Evolutionary conservation across 1,140 invertebrate genomes (phyloP).

Genomic region (Penaeus japonicus): DNA sequence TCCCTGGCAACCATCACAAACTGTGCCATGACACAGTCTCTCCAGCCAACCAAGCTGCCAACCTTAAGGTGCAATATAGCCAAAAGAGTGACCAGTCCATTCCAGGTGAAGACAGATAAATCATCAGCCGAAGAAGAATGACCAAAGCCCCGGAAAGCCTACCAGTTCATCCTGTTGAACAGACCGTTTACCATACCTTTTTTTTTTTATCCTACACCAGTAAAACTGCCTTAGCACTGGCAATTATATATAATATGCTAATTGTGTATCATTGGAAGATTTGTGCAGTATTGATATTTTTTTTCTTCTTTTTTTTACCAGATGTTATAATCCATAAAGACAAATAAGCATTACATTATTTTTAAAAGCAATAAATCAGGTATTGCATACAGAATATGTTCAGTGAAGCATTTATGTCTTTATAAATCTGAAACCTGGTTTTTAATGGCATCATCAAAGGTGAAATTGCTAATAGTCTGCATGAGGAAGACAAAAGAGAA

Average conservation of each 20-base stretch:
- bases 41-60: too few relatives aligned
- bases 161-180: conserved; percentile 25
- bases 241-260: conserved; percentile 23
- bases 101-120: conserved; percentile 17
- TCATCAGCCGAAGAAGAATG: conserved; percentile 23
- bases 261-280: not conserved
- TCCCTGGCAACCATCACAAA: too few relatives aligned
- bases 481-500: conserved; percentile 26
- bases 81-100: conserved; percentile 11
- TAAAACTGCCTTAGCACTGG: conserved; percentile 53
- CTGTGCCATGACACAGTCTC: too few relatives aligned
- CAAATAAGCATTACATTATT: not conserved
- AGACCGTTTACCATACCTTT: not conserved
- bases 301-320: not conserved
- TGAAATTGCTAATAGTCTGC: conserved; percentile 29
- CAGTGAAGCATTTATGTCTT: conserved; percentile 18
- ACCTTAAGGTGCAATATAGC: not conserved
- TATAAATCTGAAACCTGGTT: not conserved
- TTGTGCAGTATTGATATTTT: not conserved
- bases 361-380: conserved; percentile 24
- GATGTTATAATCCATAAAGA: conserved; percentile 28
- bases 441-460: conserved; percentile 33
- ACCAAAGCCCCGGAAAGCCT: conserved; percentile 17
- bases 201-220: conserved; percentile 27
- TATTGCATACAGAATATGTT: conserved; percentile 22